These are phyloP conservation scores for Grammomys dolichurus DNA, from an alignment of 2,113 vertebrate genomes.

Conservation along the genomic window DNA sequence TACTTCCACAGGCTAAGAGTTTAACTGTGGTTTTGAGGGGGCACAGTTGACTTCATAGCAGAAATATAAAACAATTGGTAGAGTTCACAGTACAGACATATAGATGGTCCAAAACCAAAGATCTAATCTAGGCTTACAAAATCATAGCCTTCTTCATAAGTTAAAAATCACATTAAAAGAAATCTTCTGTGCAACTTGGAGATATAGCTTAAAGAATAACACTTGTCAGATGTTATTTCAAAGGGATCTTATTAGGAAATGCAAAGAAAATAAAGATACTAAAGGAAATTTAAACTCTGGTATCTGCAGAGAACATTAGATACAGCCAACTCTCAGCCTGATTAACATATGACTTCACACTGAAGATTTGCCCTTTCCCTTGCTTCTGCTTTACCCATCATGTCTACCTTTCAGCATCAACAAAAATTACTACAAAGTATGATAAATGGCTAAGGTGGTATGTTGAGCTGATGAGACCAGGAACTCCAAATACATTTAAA, in stretches of 20 bases:
- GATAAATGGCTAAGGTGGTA: neutral
- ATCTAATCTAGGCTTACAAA: neutral
- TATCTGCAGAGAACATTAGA: neutral
- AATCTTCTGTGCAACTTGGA: neutral
- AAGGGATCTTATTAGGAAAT: neutral
- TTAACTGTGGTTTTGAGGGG: neutral
- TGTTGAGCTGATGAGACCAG: neutral
- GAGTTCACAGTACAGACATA: neutral
- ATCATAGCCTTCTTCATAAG: neutral
- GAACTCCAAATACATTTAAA: neutral
- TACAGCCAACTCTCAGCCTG: neutral
- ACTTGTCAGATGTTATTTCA: neutral
- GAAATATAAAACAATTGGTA: neutral
- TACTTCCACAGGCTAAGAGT: neutral
- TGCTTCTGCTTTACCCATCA: neutral
- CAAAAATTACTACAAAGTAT: neutral
- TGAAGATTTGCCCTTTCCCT: neutral
- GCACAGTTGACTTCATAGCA: neutral
- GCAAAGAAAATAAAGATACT: neutral
- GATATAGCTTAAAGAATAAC: neutral
- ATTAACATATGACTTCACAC: neutral
- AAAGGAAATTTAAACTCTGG: neutral
- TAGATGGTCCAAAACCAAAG: neutral
- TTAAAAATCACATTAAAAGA: neutral
- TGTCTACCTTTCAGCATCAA: neutral